A percentile compares a stretch with the other conserved stretches of the same genome.
Evolutionary conservation across 2,888 invertebrate species (phyloP).

Genomic region (Philhelius pedissequus): DNA sequence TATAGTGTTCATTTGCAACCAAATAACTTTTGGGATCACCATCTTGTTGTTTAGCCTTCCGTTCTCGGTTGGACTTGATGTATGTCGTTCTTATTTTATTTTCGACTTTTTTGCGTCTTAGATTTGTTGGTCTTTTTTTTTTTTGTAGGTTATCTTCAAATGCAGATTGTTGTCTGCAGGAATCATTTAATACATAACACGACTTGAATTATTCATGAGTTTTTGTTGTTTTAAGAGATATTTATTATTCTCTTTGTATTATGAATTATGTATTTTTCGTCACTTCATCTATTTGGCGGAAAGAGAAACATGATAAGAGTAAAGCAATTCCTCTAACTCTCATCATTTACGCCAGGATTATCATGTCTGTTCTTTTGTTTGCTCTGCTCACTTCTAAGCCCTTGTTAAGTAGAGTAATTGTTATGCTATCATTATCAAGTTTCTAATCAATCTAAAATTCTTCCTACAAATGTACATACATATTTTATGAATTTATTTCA

Average conservation of each 20-base stretch:
- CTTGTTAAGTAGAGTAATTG: neutral
- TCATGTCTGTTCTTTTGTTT: conserved; percentile 3
- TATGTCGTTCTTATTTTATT: neutral
- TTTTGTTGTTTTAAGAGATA: conserved; percentile 52
- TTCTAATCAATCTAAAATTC: neutral
- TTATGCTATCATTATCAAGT: neutral
- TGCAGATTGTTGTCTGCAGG: conserved; percentile 38
- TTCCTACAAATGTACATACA: too few species aligned
- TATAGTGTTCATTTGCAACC: conserved; percentile 48
- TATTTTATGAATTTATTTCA: too few species aligned
- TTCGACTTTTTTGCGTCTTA: neutral
- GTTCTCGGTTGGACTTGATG: conserved; percentile 1
- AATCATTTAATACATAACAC: conserved; percentile 64
- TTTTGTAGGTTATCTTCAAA: conserved; percentile 12
- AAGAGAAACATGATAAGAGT: neutral
- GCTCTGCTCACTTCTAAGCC: neutral
- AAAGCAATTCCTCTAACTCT: neutral
- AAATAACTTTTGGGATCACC: conserved; percentile 49
- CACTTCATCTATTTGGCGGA: conserved; percentile 15
- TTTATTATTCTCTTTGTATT: conserved; percentile 60
- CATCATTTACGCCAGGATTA: conserved; percentile 23
- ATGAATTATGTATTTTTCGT: conserved; percentile 59
- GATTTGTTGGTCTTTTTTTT: neutral
- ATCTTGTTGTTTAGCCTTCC: conserved; percentile 21
- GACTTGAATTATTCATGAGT: conserved; percentile 57